Evolutionary conservation across 2,113 vertebrate species (phyloP).

Genomic region (Sapayoa aenigma): DNA sequence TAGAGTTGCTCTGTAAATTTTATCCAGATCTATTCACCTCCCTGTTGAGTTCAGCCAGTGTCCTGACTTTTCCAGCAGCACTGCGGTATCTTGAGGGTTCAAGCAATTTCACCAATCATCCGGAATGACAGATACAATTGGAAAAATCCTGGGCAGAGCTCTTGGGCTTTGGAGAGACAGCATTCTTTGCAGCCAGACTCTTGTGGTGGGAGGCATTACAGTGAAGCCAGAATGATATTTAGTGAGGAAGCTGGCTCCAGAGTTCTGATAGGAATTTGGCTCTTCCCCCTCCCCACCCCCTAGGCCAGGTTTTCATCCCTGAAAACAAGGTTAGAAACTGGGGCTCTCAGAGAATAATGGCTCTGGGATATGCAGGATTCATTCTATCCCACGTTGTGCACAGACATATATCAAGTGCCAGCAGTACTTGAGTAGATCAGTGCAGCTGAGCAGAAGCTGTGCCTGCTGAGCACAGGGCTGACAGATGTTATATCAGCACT

Average conservation of each 20-base stretch:
- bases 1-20: background rate
- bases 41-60: constrained; percentile 6
- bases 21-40: background rate
- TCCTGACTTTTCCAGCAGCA: constrained; percentile 5
- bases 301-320: background rate
- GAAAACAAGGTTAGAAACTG: background rate
- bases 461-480: background rate
- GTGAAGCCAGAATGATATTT: constrained; percentile 30
- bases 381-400: background rate
- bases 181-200: constrained; percentile 26
- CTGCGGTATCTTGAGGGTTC: background rate
- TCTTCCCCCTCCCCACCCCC: background rate
- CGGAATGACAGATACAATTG: constrained; percentile 19
- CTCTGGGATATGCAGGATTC: background rate
- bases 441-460: background rate
- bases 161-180: background rate
- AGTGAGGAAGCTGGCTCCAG: constrained; percentile 35
- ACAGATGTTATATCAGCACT: background rate
- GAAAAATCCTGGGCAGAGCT: constrained; percentile 39
- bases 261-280: constrained; percentile 26
- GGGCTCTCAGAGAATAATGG: background rate
- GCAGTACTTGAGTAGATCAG: background rate
- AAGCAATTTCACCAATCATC: constrained; percentile 9
- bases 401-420: background rate
- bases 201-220: constrained; percentile 26